Evolutionary conservation across 2,113 vertebrate genomes (phyloP), one percentile per base, ranked within the genome.

Genomic region (Labeo rohita): DNA sequence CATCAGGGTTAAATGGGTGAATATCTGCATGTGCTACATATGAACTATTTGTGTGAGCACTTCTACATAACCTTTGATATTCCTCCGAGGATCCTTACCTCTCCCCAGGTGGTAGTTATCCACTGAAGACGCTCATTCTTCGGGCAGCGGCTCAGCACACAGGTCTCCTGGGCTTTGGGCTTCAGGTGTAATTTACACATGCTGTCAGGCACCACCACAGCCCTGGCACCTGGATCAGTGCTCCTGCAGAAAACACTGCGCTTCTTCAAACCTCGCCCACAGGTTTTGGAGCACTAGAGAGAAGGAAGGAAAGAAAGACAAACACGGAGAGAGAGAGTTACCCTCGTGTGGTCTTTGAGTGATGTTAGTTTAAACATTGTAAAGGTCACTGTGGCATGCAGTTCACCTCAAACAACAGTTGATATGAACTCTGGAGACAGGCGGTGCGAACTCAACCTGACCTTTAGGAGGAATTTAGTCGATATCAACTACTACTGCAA

Each of bases 51-150:
- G n/a, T 23, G 66, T 52, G 52, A 78, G 6, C 36, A 28, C n/a
- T 77, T 66, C 63, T 12, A 39, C 28, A 18, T 82, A 82, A 82
- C 63, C 16, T 82, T 81, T 50, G 34, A 10, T 66, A 45, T 74
- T 43, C 56, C n/a, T 36, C 39, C 3, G 10, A 45, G 8, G 9
- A 21, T 1, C 6, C 66, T 5, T 61, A 99, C 98, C 98, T 99
- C 96, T 85, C 96, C 96, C 98, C 98, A 99, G 2, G 96, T 87
- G 21, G 96, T 95, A 21, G 95, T 83, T 75, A 95, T 91, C 98
- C 98, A 99, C 92, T 97, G 96, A 2, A 99, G 96, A 54, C 93
- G 94, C 68, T 95, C 96, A 0, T 98, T 99, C 81, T 93, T 98
- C 76, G 97, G 98, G 90, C 98, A 99, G 12, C 98, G 96, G 56